phyloP scores from a whole-genome alignment of 2,888 invertebrate genomes.

The Sipha maydis region DNA sequence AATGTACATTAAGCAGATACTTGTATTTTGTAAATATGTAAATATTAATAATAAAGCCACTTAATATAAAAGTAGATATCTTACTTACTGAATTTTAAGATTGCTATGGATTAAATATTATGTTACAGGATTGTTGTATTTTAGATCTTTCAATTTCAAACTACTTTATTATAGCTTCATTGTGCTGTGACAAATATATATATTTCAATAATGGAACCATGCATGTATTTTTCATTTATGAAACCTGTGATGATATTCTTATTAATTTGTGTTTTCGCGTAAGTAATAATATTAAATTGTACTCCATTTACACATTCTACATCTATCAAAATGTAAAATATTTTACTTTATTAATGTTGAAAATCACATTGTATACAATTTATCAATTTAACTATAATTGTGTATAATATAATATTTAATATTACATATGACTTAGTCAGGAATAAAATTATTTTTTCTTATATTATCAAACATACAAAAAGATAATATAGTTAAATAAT shows the following conservation, averaged over 20 bases:
- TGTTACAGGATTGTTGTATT: conserved; percentile 54
- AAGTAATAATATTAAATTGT: conserved; percentile 59
- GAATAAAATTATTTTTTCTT: not conserved
- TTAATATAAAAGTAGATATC: not conserved
- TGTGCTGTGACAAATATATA: conserved; percentile 47
- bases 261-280: conserved; percentile 50
- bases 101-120: conserved; percentile 41
- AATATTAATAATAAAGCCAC: not conserved
- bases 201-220: conserved; percentile 44
- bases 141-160: conserved; percentile 33
- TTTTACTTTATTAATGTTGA: not conserved
- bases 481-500: no score
- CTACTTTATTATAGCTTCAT: conserved; percentile 26
- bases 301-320: not conserved
- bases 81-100: conserved; percentile 1
- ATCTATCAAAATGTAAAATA: not conserved
- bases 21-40: not conserved
- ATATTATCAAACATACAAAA: not conserved
- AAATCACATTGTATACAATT: not conserved
- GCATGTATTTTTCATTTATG: conserved; percentile 49
- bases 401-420: not conserved
- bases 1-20: not conserved
- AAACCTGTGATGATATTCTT: conserved; percentile 38
- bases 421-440: conserved; percentile 5
- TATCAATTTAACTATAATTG: not conserved